Percentiles rank a stretch among this genome's conserved stretches.
These are phyloP conservation scores for Sylvicapra grimmia DNA, from an alignment of 2,113 vertebrate species.

Conservation along the genomic window DNA sequence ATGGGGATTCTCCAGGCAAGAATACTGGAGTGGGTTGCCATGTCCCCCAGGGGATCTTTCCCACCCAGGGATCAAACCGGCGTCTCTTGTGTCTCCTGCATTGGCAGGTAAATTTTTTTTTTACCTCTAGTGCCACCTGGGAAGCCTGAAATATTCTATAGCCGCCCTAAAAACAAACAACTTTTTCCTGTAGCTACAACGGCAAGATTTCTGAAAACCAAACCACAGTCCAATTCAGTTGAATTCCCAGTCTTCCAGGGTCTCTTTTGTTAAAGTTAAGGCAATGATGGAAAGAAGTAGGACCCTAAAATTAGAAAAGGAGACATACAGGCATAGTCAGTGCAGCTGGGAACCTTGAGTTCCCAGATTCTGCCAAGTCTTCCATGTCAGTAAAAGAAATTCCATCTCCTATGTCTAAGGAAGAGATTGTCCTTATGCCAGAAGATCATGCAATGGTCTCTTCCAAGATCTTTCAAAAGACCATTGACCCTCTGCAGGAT, in stretches of 20 bases:
- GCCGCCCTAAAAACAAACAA: background rate
- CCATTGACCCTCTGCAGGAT: background rate
- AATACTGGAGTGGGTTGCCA: background rate
- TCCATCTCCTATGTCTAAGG: background rate
- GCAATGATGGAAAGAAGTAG: background rate
- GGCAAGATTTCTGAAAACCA: background rate
- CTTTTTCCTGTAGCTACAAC: background rate
- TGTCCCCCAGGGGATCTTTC: background rate
- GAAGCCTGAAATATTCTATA: background rate
- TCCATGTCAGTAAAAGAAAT: background rate
- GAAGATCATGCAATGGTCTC: background rate
- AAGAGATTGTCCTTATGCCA: background rate
- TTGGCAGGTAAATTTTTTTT: background rate
- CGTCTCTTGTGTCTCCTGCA: background rate
- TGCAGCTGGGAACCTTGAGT: background rate
- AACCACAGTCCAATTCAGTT: background rate
- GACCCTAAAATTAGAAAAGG: background rate
- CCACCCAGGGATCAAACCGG: background rate
- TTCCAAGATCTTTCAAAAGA: background rate
- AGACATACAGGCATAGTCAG: background rate
- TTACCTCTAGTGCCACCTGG: background rate
- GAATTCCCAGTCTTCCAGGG: background rate
- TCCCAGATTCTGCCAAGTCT: background rate
- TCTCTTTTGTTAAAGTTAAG: background rate
- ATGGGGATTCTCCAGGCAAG: background rate